Base-by-base conservation (phyloP, 2,797 vertebrate genomes). In the Myoxocephalus aenaeus region DNA sequence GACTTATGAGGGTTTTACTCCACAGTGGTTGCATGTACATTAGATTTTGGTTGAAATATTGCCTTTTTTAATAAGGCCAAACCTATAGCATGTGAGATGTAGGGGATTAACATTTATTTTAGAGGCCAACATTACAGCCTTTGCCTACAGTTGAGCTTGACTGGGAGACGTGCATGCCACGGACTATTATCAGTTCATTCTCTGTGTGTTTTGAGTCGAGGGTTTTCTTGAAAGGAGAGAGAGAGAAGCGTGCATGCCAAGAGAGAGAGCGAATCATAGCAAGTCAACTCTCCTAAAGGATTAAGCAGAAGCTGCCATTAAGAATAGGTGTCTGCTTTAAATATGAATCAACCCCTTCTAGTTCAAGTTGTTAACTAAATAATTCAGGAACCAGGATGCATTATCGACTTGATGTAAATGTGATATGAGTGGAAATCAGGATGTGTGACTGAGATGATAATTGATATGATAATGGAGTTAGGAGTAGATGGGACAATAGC, bases 321-420 rank as follows among this genome's bases (percentile, higher is more conserved):
- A 91, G 89, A 87, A 87, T 89, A 92, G 93, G 92, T 94, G 92
- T 95, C 93, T 92, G 80, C 91, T 95, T 95, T 93, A 95, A 95
- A 95, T 92, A 95, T 94, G 90, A 94, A 94, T 94, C 90, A 91
- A 68, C 59, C 81, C 84, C 90, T 90, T 93, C 92, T 91, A 92
- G 88, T 93, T 92, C 85, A 92, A 93, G 92, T 94, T 95, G 93
- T 94, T 92, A 68, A 69, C 84, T 95, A 87, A 95, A 95, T 95
- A 93, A 95, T 96, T 95, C 86, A 95, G 85, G 34, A 83, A 78
- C 58, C 18, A 58, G 77, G 89, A 86, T 93, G 94, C 95, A 95
- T 95, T 95, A 95, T 94, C 84, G 80, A 89, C 91, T 94, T 96
- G 93, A 96, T 84, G 90, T 87, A 94, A 92, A 95, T 94, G 89